phyloP scores from a whole-genome alignment of 2,113 vertebrate species.

The Neodontobutis hainanensis region DNA sequence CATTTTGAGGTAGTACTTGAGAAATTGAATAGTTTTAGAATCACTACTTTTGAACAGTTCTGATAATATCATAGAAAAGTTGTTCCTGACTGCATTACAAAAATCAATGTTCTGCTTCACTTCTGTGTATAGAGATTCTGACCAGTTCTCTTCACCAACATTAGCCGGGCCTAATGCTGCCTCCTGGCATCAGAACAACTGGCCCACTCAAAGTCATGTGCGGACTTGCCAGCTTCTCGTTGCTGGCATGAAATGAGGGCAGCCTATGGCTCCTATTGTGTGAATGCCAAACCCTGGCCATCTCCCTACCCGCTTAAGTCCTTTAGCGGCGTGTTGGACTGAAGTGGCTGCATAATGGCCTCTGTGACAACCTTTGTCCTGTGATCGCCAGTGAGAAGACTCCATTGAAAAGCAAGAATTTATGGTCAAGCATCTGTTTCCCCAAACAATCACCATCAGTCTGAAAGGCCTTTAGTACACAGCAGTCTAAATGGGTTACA shows the following conservation, averaged over 20 bases:
- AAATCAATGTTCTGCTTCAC: not conserved
- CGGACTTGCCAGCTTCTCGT: slow-evolving; percentile 60
- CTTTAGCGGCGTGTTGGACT: slow-evolving; percentile 71
- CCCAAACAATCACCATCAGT: slow-evolving; percentile 70
- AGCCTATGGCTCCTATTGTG: slow-evolving; percentile 70
- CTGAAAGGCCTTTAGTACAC: slow-evolving; percentile 66
- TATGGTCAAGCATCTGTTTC: slow-evolving; percentile 81
- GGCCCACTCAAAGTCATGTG: slow-evolving; percentile 69
- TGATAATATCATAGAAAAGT: too few species aligned
- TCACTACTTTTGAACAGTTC: too few species aligned
- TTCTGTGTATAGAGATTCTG: not conserved
- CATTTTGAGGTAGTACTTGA: too few species aligned
- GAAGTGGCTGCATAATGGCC: slow-evolving; percentile 76
- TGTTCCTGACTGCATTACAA: too few species aligned
- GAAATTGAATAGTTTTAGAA: too few species aligned
- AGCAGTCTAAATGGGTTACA: slow-evolving; percentile 60
- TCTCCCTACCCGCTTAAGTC: slow-evolving; percentile 69
- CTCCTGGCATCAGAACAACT: slow-evolving; percentile 67
- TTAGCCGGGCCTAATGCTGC: slow-evolving; percentile 51
- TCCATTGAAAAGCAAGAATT: slow-evolving; percentile 76
- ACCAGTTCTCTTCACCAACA: slow-evolving; percentile 50
- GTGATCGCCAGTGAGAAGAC: slow-evolving; percentile 67
- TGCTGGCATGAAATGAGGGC: slow-evolving; percentile 68
- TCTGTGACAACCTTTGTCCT: slow-evolving; percentile 72
- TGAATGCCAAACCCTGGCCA: slow-evolving; percentile 69